phyloP scores from a whole-genome alignment of 2,888 invertebrate genomes.

The Oscheius sp. region DNA sequence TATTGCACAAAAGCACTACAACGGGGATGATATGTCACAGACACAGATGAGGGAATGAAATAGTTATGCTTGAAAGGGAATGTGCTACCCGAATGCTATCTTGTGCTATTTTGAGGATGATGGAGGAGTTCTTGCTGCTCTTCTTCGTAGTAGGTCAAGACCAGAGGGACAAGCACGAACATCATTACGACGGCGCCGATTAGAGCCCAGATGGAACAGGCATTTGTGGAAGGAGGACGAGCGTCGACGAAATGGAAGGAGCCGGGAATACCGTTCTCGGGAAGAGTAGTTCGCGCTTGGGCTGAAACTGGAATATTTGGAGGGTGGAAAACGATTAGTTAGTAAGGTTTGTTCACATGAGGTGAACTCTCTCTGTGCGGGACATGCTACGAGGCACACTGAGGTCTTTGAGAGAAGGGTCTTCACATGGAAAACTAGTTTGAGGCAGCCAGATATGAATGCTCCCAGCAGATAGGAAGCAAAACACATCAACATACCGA shows the following conservation, averaged over 20 bases:
- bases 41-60: neutral
- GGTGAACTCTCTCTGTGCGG: neutral
- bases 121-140: constrained; percentile 24
- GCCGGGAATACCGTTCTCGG: constrained; percentile 49
- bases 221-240: constrained; percentile 59
- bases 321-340: neutral
- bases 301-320: constrained; percentile 18
- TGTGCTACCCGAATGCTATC: neutral
- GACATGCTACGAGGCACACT: neutral
- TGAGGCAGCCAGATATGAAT: too few species aligned
- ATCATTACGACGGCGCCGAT: constrained; percentile 64
- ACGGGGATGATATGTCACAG: constrained; percentile 26
- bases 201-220: constrained; percentile 48
- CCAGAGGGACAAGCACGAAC: constrained; percentile 67
- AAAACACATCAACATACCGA: constrained; percentile 47
- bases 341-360: neutral
- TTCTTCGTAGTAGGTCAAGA: constrained; percentile 67
- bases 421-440: too few species aligned
- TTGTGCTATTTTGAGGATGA: neutral
- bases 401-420: neutral
- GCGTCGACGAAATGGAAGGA: constrained; percentile 72
- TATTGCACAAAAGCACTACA: constrained; percentile 25
- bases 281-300: constrained; percentile 47
- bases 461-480: too few species aligned
- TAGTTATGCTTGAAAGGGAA: constrained; percentile 13